A percentile compares a stretch with the other conserved stretches of the same genome.
Conservation (phyloP, 2,888 invertebrate genomes). For the Theodoxus fluviatilis region DNA sequence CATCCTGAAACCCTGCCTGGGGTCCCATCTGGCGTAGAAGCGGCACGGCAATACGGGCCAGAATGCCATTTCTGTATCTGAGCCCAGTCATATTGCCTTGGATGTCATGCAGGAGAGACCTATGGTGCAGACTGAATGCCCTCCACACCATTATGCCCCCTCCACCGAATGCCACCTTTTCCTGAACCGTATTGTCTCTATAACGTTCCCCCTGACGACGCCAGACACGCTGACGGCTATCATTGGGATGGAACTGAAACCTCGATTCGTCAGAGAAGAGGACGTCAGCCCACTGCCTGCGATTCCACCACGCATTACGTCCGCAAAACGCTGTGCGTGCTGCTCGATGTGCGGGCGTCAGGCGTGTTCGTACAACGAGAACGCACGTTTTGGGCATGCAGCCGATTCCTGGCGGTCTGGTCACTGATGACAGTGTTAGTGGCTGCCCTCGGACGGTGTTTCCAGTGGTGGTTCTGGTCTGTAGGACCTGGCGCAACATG, state of each 20-base stretch:
- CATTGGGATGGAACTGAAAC: too few relatives aligned
- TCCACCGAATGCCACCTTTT: conserved; percentile 1
- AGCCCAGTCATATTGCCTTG: conserved; percentile 15
- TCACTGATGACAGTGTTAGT: conserved; percentile 13
- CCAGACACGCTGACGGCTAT: conserved; percentile 5
- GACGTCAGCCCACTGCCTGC: conserved; percentile 10
- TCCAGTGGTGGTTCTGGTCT: neutral
- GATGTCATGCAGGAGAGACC: neutral
- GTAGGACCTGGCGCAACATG: conserved; percentile 1
- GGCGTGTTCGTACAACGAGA: too few relatives aligned
- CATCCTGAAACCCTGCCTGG: neutral
- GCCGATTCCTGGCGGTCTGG: conserved; percentile 13
- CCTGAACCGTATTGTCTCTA: neutral
- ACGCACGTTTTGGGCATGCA: neutral
- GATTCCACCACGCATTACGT: conserved; percentile 6
- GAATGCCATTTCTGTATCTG: conserved; percentile 10
- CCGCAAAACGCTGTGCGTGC: conserved; percentile 8
- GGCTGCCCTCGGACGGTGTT: conserved; percentile 16
- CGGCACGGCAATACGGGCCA: neutral
- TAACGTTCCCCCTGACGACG: conserved; percentile 2
- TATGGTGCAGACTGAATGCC: conserved; percentile 19
- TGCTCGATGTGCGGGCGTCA: neutral
- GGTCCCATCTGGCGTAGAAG: conserved; percentile 10
- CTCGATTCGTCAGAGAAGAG: too few relatives aligned
- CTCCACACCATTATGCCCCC: conserved; percentile 4